phyloP scores from a whole-genome alignment of 2,888 invertebrate species.

The Cataglyphis cursor region DNA sequence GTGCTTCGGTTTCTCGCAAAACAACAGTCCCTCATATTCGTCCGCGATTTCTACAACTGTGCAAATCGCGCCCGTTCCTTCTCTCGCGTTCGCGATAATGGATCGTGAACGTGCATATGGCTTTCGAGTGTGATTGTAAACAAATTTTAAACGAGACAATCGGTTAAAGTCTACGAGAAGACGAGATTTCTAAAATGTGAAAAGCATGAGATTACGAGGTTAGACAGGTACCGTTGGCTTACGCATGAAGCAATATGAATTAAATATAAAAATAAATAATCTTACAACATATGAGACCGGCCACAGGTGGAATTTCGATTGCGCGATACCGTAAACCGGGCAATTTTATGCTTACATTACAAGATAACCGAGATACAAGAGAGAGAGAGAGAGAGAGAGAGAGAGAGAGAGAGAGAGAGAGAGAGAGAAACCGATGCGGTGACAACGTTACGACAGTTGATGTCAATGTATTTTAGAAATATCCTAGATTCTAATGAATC shows the following conservation, averaged over 20 bases:
- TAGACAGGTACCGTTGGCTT: not conserved
- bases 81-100: not conserved
- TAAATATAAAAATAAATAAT: slow-evolving; percentile 33
- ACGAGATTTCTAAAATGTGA: slow-evolving; percentile 21
- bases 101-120: not conserved
- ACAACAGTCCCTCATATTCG: not conserved
- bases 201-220: not conserved
- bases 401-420: not conserved
- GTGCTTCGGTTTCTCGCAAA: not conserved
- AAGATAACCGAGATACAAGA: not conserved
- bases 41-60: not conserved
- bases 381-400: not conserved
- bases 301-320: slow-evolving; percentile 30
- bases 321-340: not conserved
- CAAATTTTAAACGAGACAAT: not conserved
- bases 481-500: slow-evolving; percentile 12
- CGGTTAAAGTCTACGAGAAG: not conserved
- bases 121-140: not conserved
- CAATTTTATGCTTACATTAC: slow-evolving; percentile 19
- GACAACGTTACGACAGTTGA: slow-evolving; percentile 13
- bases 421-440: not conserved
- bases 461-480: not conserved
- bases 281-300: slow-evolving; percentile 26
- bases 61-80: not conserved
- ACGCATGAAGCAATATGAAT: not conserved